phyloP scores from a whole-genome alignment of 2,797 vertebrate genomes.

The Sebastes melanostomus region DNA sequence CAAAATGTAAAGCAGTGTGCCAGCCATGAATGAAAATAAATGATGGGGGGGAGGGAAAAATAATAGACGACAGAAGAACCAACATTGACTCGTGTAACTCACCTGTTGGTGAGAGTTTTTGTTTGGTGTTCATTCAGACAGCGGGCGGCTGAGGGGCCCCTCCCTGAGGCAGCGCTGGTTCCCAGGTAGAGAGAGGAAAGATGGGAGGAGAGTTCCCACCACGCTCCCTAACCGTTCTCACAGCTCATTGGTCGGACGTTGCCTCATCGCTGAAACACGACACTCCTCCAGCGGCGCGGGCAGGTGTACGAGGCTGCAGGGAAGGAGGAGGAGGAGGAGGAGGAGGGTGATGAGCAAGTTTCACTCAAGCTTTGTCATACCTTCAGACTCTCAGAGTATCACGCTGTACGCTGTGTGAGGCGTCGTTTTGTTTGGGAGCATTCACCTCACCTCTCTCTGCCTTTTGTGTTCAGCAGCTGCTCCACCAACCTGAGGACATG shows the following conservation, averaged over 20 bases:
- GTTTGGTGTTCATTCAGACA: conserved; percentile 82
- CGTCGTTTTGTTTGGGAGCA: conserved; percentile 4
- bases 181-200: conserved; percentile 78
- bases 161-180: conserved; percentile 80
- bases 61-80: conserved; percentile 64
- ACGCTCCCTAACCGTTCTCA: conserved; percentile 82
- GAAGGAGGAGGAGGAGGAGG: conserved; percentile 39
- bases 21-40: conserved; percentile 75
- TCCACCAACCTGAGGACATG: conserved; percentile 45
- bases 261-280: conserved; percentile 79
- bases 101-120: conserved; percentile 83
- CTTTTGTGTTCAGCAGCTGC: conserved; percentile 66
- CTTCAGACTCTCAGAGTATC: conserved; percentile 41
- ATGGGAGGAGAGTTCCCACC: conserved; percentile 92
- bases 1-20: conserved; percentile 79
- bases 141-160: conserved; percentile 69
- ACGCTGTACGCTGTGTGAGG: conserved; percentile 4
- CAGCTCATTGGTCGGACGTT: conserved; percentile 81
- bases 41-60: conserved; percentile 43
- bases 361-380: conserved; percentile 70
- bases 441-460: conserved; percentile 2
- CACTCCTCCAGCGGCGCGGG: conserved; percentile 61
- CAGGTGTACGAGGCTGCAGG: conserved; percentile 81
- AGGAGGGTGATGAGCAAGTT: conserved; percentile 70
- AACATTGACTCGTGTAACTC: conserved; percentile 85